A percentile compares a stretch with the other conserved stretches of the same genome.
Evolutionary conservation across 1,140 invertebrate genomes (phyloP).

Genomic region (Rhyacophila brunnea): DNA sequence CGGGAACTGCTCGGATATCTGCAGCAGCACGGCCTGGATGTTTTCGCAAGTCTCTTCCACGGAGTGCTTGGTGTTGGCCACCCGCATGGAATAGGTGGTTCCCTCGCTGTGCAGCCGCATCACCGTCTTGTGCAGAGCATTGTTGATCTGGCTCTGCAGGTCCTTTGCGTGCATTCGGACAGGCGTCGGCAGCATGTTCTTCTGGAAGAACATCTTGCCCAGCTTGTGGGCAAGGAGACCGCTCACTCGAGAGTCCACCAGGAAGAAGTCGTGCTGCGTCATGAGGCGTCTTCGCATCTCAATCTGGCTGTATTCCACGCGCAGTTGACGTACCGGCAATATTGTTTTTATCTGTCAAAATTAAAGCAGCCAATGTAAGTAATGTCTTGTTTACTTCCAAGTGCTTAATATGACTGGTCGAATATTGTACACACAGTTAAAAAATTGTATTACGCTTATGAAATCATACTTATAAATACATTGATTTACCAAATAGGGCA

Average conservation of each 20-base stretch:
- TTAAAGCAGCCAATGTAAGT: too few species aligned
- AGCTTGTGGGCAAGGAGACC: constrained; percentile 61
- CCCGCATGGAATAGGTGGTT: constrained; percentile 54
- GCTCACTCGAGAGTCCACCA: constrained; percentile 62
- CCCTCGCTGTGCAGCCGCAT: constrained; percentile 58
- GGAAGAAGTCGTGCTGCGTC: constrained; percentile 62
- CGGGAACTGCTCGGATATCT: constrained; percentile 57
- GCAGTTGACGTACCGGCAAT: constrained; percentile 61
- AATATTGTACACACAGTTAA: too few species aligned
- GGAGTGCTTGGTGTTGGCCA: constrained; percentile 59
- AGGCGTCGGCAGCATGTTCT: constrained; percentile 60
- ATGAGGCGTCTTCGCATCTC: constrained; percentile 62
- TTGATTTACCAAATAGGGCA: too few species aligned
- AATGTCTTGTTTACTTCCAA: too few species aligned
- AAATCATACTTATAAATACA: too few species aligned
- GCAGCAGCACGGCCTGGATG: constrained; percentile 51
- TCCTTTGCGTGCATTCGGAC: constrained; percentile 50
- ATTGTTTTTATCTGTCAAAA: constrained; percentile 47
- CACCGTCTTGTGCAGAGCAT: constrained; percentile 57
- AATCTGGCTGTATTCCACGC: constrained; percentile 65
- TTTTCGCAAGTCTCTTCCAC: constrained; percentile 57
- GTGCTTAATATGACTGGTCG: too few species aligned
- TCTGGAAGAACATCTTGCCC: constrained; percentile 61
- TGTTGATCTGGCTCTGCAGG: constrained; percentile 58
- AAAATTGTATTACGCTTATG: too few species aligned